Base-by-base conservation (phyloP, 2,888 invertebrate genomes). In the Drosophila hamatofila region DNA sequence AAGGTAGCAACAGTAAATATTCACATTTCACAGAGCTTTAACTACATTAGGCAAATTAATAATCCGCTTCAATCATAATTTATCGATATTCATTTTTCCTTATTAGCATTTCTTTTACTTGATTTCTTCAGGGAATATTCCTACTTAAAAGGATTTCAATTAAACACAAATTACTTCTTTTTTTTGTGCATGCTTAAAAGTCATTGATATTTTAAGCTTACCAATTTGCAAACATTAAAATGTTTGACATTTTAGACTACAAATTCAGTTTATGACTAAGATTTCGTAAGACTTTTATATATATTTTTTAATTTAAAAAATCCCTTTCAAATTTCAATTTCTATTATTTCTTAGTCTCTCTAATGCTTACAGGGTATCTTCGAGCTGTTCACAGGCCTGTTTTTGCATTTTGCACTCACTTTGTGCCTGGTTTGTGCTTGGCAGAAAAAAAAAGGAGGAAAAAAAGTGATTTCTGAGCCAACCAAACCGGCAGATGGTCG, bases 401-500 rank as follows among this genome's bases (percentile, higher is more conserved):
- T 18, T 16, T 39, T 2, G 6, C 54, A 41, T 30, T 48, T 14
- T 25, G 16, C 14, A 23, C 56, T 27, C 27, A 41, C 39, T 33
- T 56, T 33, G 14, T 48, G 21, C 25, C n/a, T 7, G n/a, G 41
- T 51, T 39, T 51, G 27, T 59, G 51, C 27, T 37, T 18, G 37
- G 12, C 30, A 59, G 8, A 33, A 21, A 44, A 55, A 51, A 23
- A 12, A 54, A 44, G 25, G 27, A 35, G 2, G 16, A 16, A 14
- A 56, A 37, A 59, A 39, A 18, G 18, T n/a, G 39, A 54, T 54
- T 52, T 16, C 27, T 23, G 51, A 63, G 56, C 52, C 56, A 72
- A 61, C 59, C 48, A 37, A 73, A 78, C 64, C 56, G 75, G 58
- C 77, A 77, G 75, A 62, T 78, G 79, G 69, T 42, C 60, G 75